Conservation (phyloP, 2,113 vertebrate species). For the Clarias gariepinus region DNA sequence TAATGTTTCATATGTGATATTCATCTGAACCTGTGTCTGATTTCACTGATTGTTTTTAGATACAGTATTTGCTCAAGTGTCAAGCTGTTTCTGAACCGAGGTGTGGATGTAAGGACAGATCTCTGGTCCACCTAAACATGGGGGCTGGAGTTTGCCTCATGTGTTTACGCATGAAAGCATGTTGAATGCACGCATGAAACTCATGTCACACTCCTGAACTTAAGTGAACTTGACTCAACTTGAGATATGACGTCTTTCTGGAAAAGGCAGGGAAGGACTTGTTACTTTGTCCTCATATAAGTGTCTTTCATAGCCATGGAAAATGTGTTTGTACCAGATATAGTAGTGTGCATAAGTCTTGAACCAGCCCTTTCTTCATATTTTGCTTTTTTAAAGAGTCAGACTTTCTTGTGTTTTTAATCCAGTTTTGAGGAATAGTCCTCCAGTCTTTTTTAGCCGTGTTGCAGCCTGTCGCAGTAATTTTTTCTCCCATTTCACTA, state of each 20-base stretch:
- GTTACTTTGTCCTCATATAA: neutral
- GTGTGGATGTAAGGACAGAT: neutral
- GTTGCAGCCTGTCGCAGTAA: too few relatives aligned
- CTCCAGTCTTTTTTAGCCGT: too few relatives aligned
- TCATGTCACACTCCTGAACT: neutral
- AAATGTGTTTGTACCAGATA: neutral
- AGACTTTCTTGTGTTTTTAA: too few relatives aligned
- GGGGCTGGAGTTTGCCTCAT: neutral
- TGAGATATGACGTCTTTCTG: neutral
- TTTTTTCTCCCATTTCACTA: too few relatives aligned
- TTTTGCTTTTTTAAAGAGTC: too few relatives aligned
- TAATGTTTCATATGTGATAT: neutral
- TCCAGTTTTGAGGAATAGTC: too few relatives aligned
- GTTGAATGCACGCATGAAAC: neutral
- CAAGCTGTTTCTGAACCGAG: neutral
- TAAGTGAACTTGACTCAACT: neutral
- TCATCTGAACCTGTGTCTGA: neutral
- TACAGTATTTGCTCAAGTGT: neutral
- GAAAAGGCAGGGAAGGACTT: neutral
- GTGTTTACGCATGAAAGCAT: neutral
- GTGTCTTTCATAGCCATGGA: neutral
- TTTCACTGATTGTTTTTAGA: neutral
- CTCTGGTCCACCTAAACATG: neutral
- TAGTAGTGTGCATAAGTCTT: too few relatives aligned
- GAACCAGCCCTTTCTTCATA: too few relatives aligned